Evolutionary conservation across 2,888 invertebrate species (phyloP).

Genomic region (Leptinotarsa tumamoca): DNA sequence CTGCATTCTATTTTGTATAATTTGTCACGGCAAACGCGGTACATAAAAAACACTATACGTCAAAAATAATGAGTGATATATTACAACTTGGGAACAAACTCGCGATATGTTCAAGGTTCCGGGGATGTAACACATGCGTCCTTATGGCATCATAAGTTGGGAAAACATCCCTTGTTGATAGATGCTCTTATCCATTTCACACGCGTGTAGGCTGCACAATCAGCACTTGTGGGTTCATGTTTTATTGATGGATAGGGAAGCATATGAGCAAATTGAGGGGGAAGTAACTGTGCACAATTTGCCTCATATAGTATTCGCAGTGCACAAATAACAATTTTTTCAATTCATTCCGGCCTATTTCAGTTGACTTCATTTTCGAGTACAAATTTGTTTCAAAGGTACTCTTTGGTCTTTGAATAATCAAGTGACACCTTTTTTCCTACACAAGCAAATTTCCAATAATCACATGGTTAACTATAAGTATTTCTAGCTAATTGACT

Average conservation of each 20-base stretch:
- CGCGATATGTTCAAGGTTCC: conserved; percentile 49
- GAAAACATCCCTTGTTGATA: conserved; percentile 38
- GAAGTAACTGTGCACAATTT: not conserved
- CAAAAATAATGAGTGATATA: conserved; percentile 51
- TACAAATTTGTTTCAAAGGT: too few relatives aligned
- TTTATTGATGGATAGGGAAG: conserved; percentile 33
- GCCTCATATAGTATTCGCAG: not conserved
- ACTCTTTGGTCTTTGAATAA: too few relatives aligned
- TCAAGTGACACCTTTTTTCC: too few relatives aligned
- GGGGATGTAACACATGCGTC: conserved; percentile 51
- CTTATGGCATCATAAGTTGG: conserved; percentile 35
- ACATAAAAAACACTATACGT: conserved; percentile 30
- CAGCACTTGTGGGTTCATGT: conserved; percentile 34
- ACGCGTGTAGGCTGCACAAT: conserved; percentile 33
- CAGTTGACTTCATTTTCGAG: too few relatives aligned
- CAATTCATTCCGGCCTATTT: too few relatives aligned
- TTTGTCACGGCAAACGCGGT: conserved; percentile 23
- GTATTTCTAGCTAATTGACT: too few relatives aligned
- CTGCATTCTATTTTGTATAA: conserved; percentile 4
- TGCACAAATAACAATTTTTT: too few relatives aligned
- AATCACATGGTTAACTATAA: too few relatives aligned
- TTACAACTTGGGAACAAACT: conserved; percentile 44
- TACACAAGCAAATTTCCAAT: too few relatives aligned
- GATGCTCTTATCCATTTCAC: conserved; percentile 40
- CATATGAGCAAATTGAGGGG: not conserved